Percentiles rank a stretch among this genome's conserved stretches.
Conservation (phyloP, 2,888 invertebrate genomes). For the Zygogramma bicolorata region DNA sequence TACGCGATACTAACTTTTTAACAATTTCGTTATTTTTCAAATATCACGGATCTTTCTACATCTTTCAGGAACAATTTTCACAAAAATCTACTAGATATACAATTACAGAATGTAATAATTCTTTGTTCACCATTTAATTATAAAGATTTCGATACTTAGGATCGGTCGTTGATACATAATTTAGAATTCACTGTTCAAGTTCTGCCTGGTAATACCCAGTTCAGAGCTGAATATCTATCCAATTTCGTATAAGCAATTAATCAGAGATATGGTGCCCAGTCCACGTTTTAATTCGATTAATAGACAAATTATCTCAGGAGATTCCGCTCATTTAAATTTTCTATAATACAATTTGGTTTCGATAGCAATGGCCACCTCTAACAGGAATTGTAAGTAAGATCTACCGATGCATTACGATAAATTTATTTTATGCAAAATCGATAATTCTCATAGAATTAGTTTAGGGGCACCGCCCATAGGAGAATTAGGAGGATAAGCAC, state of each 20-base stretch:
- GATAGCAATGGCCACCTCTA: conserved; percentile 11
- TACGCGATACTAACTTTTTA: too few species aligned
- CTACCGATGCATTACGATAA: conserved; percentile 36
- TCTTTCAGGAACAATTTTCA: too few species aligned
- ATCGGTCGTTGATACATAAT: too few species aligned
- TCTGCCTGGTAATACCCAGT: not conserved
- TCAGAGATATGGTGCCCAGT: not conserved
- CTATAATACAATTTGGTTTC: conserved; percentile 27
- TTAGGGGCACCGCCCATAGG: conserved; percentile 21
- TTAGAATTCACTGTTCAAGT: not conserved
- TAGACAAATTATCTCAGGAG: not conserved
- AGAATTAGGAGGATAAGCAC: not conserved
- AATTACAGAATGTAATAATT: too few species aligned
- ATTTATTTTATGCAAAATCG: conserved; percentile 40
- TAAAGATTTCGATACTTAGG: too few species aligned
- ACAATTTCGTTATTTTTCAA: too few species aligned
- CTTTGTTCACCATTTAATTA: too few species aligned
- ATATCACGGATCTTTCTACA: too few species aligned
- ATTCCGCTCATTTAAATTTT: conserved; percentile 18
- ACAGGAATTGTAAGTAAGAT: conserved; percentile 21
- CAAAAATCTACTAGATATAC: too few species aligned
- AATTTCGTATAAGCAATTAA: not conserved
- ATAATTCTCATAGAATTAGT: conserved; percentile 38
- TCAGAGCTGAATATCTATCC: not conserved
- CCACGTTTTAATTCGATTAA: not conserved